phyloP scores from a whole-genome alignment of 1,140 invertebrate genomes.

The Solenopsis fugax region DNA sequence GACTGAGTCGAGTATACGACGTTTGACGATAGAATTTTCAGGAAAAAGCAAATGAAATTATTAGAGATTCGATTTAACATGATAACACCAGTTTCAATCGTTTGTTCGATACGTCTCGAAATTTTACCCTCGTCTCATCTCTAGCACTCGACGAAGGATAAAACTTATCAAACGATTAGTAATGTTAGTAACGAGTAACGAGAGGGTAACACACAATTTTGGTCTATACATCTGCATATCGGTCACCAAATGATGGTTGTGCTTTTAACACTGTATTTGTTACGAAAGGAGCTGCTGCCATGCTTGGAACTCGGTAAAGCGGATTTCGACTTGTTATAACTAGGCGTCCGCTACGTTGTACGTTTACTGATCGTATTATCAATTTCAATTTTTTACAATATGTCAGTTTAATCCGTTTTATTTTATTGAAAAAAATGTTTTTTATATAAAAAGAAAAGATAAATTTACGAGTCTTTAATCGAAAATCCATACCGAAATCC shows the following conservation, averaged over 20 bases:
- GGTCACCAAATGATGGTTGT: constrained; percentile 56
- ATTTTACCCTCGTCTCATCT: neutral
- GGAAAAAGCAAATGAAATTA: neutral
- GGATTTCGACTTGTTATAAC: neutral
- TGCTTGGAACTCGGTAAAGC: constrained; percentile 37
- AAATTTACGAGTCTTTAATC: neutral
- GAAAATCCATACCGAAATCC: constrained; percentile 7
- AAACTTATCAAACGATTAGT: constrained; percentile 13
- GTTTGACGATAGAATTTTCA: constrained; percentile 14
- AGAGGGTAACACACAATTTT: constrained; percentile 42
- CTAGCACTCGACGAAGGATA: neutral
- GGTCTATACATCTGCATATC: constrained; percentile 65
- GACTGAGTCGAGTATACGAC: constrained; percentile 13
- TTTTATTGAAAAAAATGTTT: neutral
- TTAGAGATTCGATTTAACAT: neutral
- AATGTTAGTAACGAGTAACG: neutral
- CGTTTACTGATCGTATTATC: neutral
- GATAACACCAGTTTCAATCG: constrained; percentile 5
- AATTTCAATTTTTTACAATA: neutral
- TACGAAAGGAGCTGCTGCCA: constrained; percentile 18
- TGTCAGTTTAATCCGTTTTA: neutral
- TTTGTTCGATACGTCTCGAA: neutral
- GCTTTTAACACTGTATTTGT: constrained; percentile 54
- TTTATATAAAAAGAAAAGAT: neutral
- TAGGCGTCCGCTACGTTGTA: neutral